Conservation (phyloP, 1,140 invertebrate genomes). For the Bombus superbus region DNA sequence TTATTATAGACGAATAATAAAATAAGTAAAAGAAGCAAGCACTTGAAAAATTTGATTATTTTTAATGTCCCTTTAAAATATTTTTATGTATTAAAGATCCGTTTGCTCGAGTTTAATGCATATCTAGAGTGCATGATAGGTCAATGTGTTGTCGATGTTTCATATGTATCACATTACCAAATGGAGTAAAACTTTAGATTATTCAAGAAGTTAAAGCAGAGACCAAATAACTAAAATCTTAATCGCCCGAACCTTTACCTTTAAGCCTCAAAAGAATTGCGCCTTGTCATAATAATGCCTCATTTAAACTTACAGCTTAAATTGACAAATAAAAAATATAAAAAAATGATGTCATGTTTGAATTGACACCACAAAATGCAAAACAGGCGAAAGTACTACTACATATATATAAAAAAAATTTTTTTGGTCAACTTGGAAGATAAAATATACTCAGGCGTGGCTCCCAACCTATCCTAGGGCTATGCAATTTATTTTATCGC, state of each 20-base stretch:
- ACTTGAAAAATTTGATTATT: not conserved
- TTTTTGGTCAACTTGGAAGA: conserved; percentile 82
- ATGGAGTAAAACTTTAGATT: not conserved
- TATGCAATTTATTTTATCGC: conserved; percentile 82
- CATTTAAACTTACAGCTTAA: conserved; percentile 83
- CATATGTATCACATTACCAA: not conserved
- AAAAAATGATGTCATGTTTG: conserved; percentile 79
- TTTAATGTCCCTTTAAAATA: not conserved
- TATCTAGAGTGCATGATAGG: not conserved
- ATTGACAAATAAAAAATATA: conserved; percentile 80
- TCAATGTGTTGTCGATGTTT: conserved; percentile 8
- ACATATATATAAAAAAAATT: conserved; percentile 77
- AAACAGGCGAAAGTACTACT: conserved; percentile 74
- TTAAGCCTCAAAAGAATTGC: conserved; percentile 74
- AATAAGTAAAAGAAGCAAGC: not conserved
- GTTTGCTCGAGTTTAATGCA: not conserved
- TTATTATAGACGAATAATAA: conserved; percentile 42
- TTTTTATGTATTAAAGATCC: not conserved
- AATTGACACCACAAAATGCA: conserved; percentile 79
- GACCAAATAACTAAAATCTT: conserved; percentile 77
- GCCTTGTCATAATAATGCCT: conserved; percentile 80
- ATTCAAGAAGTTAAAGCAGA: conserved; percentile 54
- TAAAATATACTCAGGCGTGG: conserved; percentile 76
- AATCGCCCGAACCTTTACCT: conserved; percentile 71
- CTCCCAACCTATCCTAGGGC: conserved; percentile 78